Evolutionary conservation across 2,113 vertebrate species (phyloP), one percentile per base, ranked within the genome.

Genomic region (Austrofundulus limnaeus): DNA sequence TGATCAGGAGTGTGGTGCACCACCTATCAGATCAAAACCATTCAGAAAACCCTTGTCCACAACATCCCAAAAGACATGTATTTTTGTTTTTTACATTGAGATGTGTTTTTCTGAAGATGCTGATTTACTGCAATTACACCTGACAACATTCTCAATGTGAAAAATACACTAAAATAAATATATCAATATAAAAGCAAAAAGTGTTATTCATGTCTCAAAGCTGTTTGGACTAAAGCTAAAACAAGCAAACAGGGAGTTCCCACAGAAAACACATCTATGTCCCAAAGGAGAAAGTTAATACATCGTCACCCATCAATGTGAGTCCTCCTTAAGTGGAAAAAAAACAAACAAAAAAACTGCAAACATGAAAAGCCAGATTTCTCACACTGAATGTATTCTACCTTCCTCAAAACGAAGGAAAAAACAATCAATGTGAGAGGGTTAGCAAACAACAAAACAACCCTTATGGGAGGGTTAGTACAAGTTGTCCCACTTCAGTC

Each of bases 401-500:
- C 50, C 20, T 34, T 77, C 75, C 74, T 79, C 69, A 34, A 45
- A 78, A 56, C 60, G 50, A 75, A 72, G 37, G 19, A 54, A 70
- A 57, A 8, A 14, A 21, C 65, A 46, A 57, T 10, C 42, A n/a
- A n/a, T n/a, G 58, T 60, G 48, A 79, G 61, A 56, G 31, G 51
- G 61, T 87, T 81, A 88, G 75, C 24, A 57, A 60, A 84, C 65
- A 50, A 45, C 24, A 57, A 60, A 85, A 67, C 45, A 34, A 34
- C 59, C 46, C 73, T 72, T 72, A 61, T 51, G 37, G 61, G 58
- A 65, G 59, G 59, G 63, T 20, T 90, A 91, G 87, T 88, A 75
- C 41, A 28, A 64, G 69, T 75, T 70, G 75, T 59, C 67, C 66
- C 61, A 81, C 72, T 61, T 64, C 78, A 81, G 61, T 67, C 66